Evolutionary conservation across 2,797 vertebrate genomes (phyloP), one percentile per base, ranked within the genome.

Genomic region (Sebastes melanostomus): DNA sequence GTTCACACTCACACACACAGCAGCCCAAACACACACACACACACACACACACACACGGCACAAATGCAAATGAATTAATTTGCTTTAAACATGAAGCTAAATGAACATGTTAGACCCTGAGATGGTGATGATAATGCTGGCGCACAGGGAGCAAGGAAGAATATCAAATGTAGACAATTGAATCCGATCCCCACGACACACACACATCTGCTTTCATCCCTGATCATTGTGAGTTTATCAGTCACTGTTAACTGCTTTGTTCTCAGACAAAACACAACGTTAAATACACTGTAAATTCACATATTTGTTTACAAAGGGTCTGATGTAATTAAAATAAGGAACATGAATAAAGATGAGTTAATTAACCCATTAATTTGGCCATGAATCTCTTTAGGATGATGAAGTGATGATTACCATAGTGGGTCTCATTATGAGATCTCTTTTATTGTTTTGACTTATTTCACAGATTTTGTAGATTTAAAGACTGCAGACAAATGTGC

Each of bases 91-190:
- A 75, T 52, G 79, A 83, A 72, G 50, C 74, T 72, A 85, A 90
- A 89, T 92, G 22, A 91, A 85, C 75, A 72, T 14, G 82, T 86
- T 83, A 74, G 46, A 82, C 77, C 78, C 83, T 65, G 83, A 87
- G 82, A 88, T 72, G 72, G 12, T 46, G 78, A 81, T 80, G 86
- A 89, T 87, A 62, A 87, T 61, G 7, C 25, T 1, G 63, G 30
- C 34, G 79, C 69, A 22, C 76, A 54, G 87, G 75, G 84, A 76
- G 54, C 55, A 10, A 55, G 52, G 72, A 61, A 20, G 80, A 85
- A 77, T 36, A 68, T 66, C 72, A 88, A 86, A 86, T 82, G 75
- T 42, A 56, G 82, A 86, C 80, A 55, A 59, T 84, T 90, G 70
- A 70, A 83, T 88, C 46, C 55, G 76, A 76, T 76, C 61, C 84